A percentile compares a stretch with the other conserved stretches of the same genome.
Conservation (phyloP, 2,888 invertebrate species). For the Sphaerophoria taeniata region DNA sequence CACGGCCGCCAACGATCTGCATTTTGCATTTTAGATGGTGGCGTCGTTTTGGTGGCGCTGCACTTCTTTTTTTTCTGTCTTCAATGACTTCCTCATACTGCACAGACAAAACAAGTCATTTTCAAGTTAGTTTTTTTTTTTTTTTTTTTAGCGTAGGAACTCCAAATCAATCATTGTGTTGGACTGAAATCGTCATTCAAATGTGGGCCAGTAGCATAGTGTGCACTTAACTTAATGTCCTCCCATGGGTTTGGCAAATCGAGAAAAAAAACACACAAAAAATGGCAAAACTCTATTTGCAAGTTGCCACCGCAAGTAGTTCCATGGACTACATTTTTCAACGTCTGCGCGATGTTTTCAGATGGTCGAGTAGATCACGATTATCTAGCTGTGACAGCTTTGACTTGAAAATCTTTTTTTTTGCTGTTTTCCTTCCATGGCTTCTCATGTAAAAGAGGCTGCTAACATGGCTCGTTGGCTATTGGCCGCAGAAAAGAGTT, state of each 20-base stretch:
- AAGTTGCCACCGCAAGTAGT: slow-evolving; percentile 30
- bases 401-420: slow-evolving; percentile 51
- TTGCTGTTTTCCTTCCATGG: neutral
- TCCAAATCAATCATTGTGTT: slow-evolving; percentile 27
- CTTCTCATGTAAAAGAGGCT: slow-evolving; percentile 55
- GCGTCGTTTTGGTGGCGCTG: slow-evolving; percentile 13
- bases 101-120: slow-evolving; percentile 10
- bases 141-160: slow-evolving; percentile 4
- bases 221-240: slow-evolving; percentile 57
- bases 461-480: slow-evolving; percentile 50
- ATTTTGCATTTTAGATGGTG: slow-evolving; percentile 5
- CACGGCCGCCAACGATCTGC: slow-evolving; percentile 35
- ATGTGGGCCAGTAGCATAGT: slow-evolving; percentile 50
- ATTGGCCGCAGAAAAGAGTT: slow-evolving; percentile 33
- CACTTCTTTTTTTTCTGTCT: neutral
- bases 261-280: neutral
- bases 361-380: slow-evolving; percentile 66
- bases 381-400: slow-evolving; percentile 49
- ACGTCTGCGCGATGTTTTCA: slow-evolving; percentile 21
- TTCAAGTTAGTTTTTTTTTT: too few relatives aligned
- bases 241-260: slow-evolving; percentile 52
- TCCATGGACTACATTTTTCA: slow-evolving; percentile 47
- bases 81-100: slow-evolving; percentile 46
- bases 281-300: neutral
- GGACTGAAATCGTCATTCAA: slow-evolving; percentile 16